Base-by-base conservation (phyloP, 92 coral and sea anemone genomes). In the Epizoanthus illoricatus region DNA sequence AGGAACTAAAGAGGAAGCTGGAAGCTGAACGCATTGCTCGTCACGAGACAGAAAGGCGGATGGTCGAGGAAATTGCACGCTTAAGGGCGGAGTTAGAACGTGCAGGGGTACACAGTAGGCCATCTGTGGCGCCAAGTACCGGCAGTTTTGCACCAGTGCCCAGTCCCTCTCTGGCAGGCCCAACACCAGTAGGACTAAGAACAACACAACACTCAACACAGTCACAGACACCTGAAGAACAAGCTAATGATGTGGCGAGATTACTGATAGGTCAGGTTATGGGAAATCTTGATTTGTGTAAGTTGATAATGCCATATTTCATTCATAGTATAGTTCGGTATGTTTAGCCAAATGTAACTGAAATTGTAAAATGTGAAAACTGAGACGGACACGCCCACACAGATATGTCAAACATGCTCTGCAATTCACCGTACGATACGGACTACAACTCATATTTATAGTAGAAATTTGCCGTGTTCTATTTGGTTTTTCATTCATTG, bases 41-140 rank as follows among this genome's bases (percentile, higher is more conserved):
- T n/a, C 55, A 70, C 13, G 69, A 56, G 20, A 58, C 87, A 4
- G 97, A 93, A 62, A 84, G 75, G 39, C 72, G 84, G 66, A 90
- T 88, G 85, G 84, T 85, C 12, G 84, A 76, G 42, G 94, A 90
- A 64, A 93, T 90, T 28, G 72, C 82, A 15, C 81, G 85, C n/a
- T 73, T 93, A 20, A 85, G 81, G 60, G 68, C 75, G 17, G 88
- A 93, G 21, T 84, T 93, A 40, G 87, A 88, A 24, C 73, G 88
- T 21, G 59, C 78, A 4, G 75, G 76, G 28, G 85, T 52, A 52
- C 56, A 52, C 10, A 52, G 56, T 52, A 52, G 56, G 56, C 10
- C 56, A 52, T 7, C 56, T 52, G 56, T 71, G 4, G 28, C 54
- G 2, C 75, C 28, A 18, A 60, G 75, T 49, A 55, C 58, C n/a